These are phyloP conservation scores for Cyclophora punctaria DNA, from an alignment of 2,888 invertebrate genomes.

Conservation along the genomic window DNA sequence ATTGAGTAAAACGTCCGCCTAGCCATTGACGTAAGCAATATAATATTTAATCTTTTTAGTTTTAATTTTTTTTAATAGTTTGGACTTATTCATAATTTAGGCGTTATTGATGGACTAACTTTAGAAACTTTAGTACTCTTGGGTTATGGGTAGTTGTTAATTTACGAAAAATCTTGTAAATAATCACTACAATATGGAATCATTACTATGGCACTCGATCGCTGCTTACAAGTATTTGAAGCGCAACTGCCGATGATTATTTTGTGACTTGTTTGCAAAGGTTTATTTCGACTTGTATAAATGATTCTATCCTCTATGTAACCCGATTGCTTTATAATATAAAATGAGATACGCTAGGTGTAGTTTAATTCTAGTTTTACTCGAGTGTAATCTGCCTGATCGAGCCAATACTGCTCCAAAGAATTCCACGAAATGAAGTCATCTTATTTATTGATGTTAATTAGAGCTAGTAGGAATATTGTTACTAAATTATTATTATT, in stretches of 20 bases:
- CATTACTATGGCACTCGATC: too few relatives aligned
- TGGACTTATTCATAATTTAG: constrained; percentile 12
- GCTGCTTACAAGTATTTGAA: too few relatives aligned
- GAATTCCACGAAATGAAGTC: constrained; percentile 61
- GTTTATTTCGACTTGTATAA: too few relatives aligned
- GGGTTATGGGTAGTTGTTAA: constrained; percentile 23
- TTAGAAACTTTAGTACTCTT: constrained; percentile 12
- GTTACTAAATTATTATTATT: constrained; percentile 67
- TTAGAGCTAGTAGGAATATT: constrained; percentile 58
- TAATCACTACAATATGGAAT: too few relatives aligned
- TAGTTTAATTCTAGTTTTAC: constrained; percentile 2
- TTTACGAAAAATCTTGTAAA: constrained; percentile 1
- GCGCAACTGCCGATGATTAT: too few relatives aligned
- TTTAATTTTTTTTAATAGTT: constrained; percentile 4
- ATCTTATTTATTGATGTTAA: constrained; percentile 69
- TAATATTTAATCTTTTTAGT: constrained; percentile 8
- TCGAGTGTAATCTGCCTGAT: constrained; percentile 4
- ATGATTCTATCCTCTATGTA: too few relatives aligned
- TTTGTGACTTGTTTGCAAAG: too few relatives aligned
- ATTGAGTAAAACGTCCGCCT: constrained; percentile 41
- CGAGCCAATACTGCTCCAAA: constrained; percentile 32
- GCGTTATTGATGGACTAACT: too few relatives aligned
- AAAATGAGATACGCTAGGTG: not conserved
- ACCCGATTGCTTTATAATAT: too few relatives aligned
- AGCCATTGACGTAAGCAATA: constrained; percentile 49